These are phyloP conservation scores for Drosophila saltans DNA, from an alignment of 1,140 invertebrate genomes.

Conservation along the genomic window DNA sequence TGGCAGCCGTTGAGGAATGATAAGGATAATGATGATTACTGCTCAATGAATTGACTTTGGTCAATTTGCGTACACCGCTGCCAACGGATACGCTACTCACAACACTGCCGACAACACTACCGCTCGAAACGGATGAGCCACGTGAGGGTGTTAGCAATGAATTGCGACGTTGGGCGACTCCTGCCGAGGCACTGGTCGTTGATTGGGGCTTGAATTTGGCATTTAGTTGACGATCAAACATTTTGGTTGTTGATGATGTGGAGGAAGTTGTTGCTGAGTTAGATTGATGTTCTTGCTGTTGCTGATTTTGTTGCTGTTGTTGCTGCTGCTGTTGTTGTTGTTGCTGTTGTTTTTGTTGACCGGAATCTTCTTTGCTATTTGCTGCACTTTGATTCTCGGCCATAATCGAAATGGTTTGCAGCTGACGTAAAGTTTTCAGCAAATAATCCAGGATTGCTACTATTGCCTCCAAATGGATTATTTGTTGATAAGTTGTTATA, in stretches of 20 bases:
- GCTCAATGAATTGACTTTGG: conserved; percentile 71
- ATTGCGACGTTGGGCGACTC: conserved; percentile 56
- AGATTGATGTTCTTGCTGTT: conserved; percentile 47
- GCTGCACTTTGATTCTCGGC: conserved; percentile 83
- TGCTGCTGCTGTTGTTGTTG: conserved; percentile 66
- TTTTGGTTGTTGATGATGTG: conserved; percentile 46
- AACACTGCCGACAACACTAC: conserved; percentile 36
- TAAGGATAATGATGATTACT: conserved; percentile 61
- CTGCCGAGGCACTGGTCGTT: conserved; percentile 33
- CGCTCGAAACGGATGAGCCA: conserved; percentile 16
- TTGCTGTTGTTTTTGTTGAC: conserved; percentile 74
- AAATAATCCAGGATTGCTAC: conserved; percentile 82
- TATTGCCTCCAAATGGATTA: conserved; percentile 60
- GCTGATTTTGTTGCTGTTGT: conserved; percentile 57
- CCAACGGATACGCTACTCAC: conserved; percentile 22
- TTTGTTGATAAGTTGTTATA: conserved; percentile 31
- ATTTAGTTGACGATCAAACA: conserved; percentile 73
- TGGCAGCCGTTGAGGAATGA: conserved; percentile 47
- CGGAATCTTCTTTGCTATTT: conserved; percentile 76
- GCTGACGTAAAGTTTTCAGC: conserved; percentile 81
- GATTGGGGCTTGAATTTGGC: conserved; percentile 66
- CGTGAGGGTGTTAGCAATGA: conserved; percentile 66
- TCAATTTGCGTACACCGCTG: conserved; percentile 57
- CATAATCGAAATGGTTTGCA: conserved; percentile 83
- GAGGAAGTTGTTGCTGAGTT: conserved; percentile 56